Percentiles rank a stretch among this genome's conserved stretches.
Conservation (phyloP, 1,140 invertebrate species). For the Pogonognathellus flavescens region DNA sequence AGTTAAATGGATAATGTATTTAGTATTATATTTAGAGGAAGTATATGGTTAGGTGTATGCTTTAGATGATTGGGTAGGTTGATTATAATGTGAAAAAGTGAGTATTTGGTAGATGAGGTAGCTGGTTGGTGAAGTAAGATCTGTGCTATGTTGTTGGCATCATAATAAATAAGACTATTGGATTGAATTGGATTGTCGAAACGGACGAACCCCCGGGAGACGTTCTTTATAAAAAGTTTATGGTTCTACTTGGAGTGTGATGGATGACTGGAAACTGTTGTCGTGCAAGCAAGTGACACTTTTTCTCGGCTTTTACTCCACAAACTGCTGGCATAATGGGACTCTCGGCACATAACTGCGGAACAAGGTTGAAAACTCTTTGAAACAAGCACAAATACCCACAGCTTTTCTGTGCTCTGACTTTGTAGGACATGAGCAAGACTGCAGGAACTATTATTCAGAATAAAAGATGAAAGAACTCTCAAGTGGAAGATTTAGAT, state of each 20-base stretch:
- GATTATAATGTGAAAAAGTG: too few relatives aligned
- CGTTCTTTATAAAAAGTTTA: not conserved
- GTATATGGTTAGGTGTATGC: too few relatives aligned
- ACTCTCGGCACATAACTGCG: not conserved
- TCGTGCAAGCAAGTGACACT: not conserved
- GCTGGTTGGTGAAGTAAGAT: too few relatives aligned
- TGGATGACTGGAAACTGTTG: not conserved
- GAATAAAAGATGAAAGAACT: not conserved
- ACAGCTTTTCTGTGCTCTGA: too few relatives aligned
- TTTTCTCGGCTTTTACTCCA: not conserved
- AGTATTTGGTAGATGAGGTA: not conserved
- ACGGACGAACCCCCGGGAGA: not conserved
- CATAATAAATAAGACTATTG: constrained; percentile 7
- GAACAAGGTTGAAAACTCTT: not conserved
- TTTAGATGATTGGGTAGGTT: too few relatives aligned
- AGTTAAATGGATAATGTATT: too few relatives aligned
- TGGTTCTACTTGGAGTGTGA: constrained; percentile 1
- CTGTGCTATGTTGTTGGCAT: not conserved
- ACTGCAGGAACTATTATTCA: too few relatives aligned
- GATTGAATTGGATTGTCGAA: not conserved
- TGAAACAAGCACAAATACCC: not conserved
- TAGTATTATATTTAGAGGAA: too few relatives aligned
- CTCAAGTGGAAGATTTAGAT: not conserved
- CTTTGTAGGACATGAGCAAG: too few relatives aligned
- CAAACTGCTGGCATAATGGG: not conserved